Evolutionary conservation across 2,113 vertebrate species (phyloP).

Genomic region (Callaeas wilsoni): DNA sequence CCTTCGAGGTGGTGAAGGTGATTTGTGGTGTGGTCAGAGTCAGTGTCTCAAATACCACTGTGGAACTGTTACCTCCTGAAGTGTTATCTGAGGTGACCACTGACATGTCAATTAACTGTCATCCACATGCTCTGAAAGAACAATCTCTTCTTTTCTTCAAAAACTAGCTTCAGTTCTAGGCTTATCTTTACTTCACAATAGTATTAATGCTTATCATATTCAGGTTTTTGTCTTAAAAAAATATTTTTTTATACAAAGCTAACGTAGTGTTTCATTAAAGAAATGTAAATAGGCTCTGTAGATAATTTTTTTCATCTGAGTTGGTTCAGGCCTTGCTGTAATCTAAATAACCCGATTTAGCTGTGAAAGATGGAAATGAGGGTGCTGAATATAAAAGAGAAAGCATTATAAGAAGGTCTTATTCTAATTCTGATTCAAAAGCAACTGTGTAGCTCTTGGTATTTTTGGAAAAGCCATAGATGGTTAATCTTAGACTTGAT

Average conservation of each 20-base stretch:
- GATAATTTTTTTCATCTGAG: constrained; percentile 35
- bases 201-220: constrained; percentile 4
- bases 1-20: neutral
- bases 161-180: neutral
- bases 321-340: constrained; percentile 37
- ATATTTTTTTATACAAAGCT: neutral
- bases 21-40: neutral
- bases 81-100: neutral
- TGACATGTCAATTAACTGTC: neutral
- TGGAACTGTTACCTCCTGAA: neutral
- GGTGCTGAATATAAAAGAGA: constrained; percentile 42
- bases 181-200: neutral
- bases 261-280: constrained; percentile 43
- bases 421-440: constrained; percentile 49
- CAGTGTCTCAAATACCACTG: neutral
- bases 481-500: constrained; percentile 24
- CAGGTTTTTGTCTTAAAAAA: neutral
- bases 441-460: constrained; percentile 8
- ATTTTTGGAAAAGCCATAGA: constrained; percentile 30
- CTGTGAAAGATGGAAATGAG: constrained; percentile 47
- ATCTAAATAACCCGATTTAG: constrained; percentile 53
- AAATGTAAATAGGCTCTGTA: constrained; percentile 54
- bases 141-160: neutral
- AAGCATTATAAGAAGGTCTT: constrained; percentile 24
- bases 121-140: neutral